A percentile compares a stretch with the other conserved stretches of the same genome.
Evolutionary conservation across 2,113 vertebrate species (phyloP).

Genomic region (Campylomormyrus tamandua): DNA sequence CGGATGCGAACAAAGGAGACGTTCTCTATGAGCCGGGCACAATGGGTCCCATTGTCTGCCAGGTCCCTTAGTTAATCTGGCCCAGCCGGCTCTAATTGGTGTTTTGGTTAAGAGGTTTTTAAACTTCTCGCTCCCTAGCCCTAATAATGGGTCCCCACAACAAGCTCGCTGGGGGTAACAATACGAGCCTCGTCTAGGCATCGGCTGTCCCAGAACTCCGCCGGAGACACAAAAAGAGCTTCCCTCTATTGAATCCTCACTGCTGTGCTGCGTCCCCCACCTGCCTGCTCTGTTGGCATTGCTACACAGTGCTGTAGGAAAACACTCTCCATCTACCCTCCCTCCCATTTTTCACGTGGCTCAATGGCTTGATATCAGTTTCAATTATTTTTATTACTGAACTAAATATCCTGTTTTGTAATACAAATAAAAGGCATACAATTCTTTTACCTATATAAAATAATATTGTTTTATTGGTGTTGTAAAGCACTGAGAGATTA

Average conservation of each 20-base stretch:
- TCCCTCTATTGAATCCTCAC: constrained; percentile 30
- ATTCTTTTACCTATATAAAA: background rate
- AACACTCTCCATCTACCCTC: background rate
- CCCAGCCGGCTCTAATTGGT: constrained; percentile 65
- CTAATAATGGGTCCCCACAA: constrained; percentile 44
- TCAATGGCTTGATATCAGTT: background rate
- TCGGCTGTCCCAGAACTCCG: constrained; percentile 32
- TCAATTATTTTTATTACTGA: background rate
- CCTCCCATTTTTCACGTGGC: background rate
- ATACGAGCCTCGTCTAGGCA: constrained; percentile 52
- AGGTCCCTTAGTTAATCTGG: constrained; percentile 50
- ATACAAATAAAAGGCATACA: background rate
- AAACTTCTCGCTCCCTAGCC: constrained; percentile 62
- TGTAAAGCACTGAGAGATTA: background rate
- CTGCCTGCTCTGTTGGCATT: constrained; percentile 10
- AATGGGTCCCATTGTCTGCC: constrained; percentile 58
- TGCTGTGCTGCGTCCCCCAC: constrained; percentile 10
- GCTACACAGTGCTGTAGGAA: constrained; percentile 11
- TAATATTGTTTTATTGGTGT: background rate
- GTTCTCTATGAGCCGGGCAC: constrained; percentile 43
- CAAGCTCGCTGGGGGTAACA: constrained; percentile 47
- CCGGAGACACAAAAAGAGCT: constrained; percentile 36
- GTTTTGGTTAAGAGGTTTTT: constrained; percentile 77
- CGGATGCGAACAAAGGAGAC: constrained; percentile 44
- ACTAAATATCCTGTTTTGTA: background rate